These are phyloP conservation scores for Mormyrops boulengeri DNA, from an alignment of 2,797 vertebrate species.

Conservation along the genomic window DNA sequence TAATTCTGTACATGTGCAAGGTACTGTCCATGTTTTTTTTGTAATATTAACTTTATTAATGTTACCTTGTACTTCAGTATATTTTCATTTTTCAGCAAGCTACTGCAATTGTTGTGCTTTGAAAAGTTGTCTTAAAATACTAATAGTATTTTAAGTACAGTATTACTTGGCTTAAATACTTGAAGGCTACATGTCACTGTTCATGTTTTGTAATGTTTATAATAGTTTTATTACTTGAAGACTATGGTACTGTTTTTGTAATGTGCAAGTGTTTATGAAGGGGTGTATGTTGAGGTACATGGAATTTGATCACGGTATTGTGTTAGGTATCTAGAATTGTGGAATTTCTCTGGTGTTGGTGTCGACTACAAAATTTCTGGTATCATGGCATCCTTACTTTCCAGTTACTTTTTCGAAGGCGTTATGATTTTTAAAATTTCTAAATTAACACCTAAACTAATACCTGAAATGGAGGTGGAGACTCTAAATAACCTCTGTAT, in stretches of 20 bases:
- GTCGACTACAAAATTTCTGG: background rate
- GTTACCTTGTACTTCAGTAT: too few relatives aligned
- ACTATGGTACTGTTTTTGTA: background rate
- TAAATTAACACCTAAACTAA: too few relatives aligned
- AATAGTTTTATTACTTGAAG: background rate
- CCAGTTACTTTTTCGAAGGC: background rate
- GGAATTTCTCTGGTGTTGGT: background rate
- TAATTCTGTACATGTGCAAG: too few relatives aligned
- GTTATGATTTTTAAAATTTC: too few relatives aligned
- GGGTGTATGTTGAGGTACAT: background rate
- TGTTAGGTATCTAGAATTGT: background rate
- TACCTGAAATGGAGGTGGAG: too few relatives aligned
- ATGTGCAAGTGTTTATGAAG: background rate
- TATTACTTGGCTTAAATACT: background rate
- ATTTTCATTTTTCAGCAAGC: too few relatives aligned
- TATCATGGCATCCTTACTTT: background rate
- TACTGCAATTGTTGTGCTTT: too few relatives aligned
- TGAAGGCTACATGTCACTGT: background rate
- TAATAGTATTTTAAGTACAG: background rate
- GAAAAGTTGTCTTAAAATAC: too few relatives aligned
- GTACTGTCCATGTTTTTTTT: too few relatives aligned
- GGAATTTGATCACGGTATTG: background rate
- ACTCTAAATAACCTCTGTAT: too few relatives aligned
- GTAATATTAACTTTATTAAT: too few relatives aligned
- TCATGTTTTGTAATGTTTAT: background rate